Evolutionary conservation across 2,113 vertebrate genomes (phyloP).

Genomic region (Amphilophus citrinellus): DNA sequence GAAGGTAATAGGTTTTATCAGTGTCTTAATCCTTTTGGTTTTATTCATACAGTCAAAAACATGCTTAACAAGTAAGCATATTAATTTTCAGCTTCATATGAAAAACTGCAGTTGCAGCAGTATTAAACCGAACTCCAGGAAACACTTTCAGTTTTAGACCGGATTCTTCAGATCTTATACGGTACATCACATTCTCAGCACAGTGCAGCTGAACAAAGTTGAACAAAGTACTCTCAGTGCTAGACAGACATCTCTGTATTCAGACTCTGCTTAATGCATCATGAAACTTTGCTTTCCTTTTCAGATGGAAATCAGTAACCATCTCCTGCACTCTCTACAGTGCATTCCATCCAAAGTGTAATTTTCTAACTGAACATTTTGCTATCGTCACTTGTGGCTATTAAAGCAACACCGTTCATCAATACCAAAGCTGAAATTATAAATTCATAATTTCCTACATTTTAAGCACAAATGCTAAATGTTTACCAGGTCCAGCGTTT

Average conservation of each 20-base stretch:
- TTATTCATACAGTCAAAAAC: background rate
- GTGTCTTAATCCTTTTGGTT: background rate
- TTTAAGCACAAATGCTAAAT: background rate
- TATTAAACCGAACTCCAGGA: background rate
- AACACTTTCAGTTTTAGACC: background rate
- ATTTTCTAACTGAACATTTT: background rate
- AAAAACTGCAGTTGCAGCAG: background rate
- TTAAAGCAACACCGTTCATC: rapidly evolving
- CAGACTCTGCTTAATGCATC: background rate
- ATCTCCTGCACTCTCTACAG: background rate
- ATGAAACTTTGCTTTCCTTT: background rate
- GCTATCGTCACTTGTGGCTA: background rate
- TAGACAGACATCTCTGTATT: background rate
- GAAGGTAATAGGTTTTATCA: background rate
- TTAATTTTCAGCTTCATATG: background rate
- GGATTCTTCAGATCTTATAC: background rate
- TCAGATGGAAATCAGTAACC: background rate
- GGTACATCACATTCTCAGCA: background rate
- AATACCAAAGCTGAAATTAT: background rate
- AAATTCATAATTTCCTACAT: background rate
- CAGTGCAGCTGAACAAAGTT: background rate
- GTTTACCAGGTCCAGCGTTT: background rate
- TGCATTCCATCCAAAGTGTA: background rate
- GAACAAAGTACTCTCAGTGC: background rate
- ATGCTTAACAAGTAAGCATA: background rate